Percentiles rank a stretch among this genome's conserved stretches.
Evolutionary conservation across 2,888 invertebrate species (phyloP).

Genomic region (Calameuta pallipes): DNA sequence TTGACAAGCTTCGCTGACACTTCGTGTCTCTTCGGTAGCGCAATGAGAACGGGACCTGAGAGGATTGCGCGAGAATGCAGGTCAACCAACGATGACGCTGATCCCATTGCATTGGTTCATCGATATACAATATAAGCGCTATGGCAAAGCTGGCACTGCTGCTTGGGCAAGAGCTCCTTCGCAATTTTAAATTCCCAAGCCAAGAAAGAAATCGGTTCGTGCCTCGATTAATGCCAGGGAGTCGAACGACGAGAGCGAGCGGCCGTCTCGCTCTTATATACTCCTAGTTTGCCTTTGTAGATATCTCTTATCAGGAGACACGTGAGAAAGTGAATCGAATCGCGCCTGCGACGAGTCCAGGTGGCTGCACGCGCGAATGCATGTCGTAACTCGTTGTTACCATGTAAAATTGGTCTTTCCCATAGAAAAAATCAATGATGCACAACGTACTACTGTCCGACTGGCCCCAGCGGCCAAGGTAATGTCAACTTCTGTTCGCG

Average conservation of each 20-base stretch:
- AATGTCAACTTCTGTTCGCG: neutral
- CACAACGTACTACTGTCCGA: neutral
- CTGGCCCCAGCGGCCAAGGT: constrained; percentile 1
- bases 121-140: neutral
- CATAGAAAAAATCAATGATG: constrained; percentile 7
- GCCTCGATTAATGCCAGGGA: neutral
- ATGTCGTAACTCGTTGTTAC: neutral
- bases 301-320: neutral
- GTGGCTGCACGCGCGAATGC: neutral
- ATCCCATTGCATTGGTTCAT: neutral
- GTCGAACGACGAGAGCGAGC: neutral
- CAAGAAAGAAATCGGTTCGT: neutral
- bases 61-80: constrained; percentile 1
- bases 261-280: neutral
- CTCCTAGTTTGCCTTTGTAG: neutral
- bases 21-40: neutral
- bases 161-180: neutral
- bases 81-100: neutral
- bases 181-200: neutral
- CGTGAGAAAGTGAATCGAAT: neutral
- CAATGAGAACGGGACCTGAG: neutral
- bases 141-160: neutral
- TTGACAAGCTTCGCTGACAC: neutral
- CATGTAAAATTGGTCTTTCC: neutral
- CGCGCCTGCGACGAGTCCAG: neutral